Percentiles rank a stretch among this genome's conserved stretches.
Conservation (phyloP, 2,113 vertebrate genomes). For the Raphicerus campestris region DNA sequence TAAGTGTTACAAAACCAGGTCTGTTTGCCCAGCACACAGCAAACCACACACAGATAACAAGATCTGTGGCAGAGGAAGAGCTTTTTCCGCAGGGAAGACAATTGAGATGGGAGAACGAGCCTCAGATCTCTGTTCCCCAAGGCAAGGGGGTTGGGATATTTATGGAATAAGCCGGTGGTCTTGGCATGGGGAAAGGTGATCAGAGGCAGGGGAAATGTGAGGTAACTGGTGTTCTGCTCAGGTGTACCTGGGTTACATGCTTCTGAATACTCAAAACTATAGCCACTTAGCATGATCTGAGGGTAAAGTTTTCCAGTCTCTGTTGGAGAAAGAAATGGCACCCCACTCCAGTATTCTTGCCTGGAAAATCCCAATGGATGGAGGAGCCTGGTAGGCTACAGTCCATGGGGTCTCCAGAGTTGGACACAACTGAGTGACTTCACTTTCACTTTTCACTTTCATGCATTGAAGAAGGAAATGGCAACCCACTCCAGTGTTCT, state of each 20-base stretch:
- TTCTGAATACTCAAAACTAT: neutral
- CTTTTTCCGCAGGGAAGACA: neutral
- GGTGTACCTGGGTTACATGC: neutral
- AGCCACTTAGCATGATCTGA: neutral
- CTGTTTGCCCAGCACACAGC: neutral
- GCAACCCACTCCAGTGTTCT: neutral
- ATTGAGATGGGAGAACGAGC: neutral
- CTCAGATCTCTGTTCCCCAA: neutral
- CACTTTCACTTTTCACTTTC: neutral
- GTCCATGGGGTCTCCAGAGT: neutral
- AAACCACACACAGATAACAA: neutral
- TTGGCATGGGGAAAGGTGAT: neutral
- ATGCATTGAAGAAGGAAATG: neutral
- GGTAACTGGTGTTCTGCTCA: neutral
- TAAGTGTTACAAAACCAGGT: neutral
- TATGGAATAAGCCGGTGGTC: neutral
- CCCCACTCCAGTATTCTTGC: neutral
- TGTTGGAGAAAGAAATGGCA: neutral
- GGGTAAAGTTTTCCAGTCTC: neutral
- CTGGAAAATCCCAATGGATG: neutral
- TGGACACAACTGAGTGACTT: accelerated
- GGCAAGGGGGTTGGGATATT: neutral
- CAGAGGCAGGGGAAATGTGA: neutral
- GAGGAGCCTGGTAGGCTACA: neutral
- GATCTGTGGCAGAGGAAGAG: neutral